A percentile compares a stretch with the other conserved stretches of the same genome.
phyloP scores from a whole-genome alignment of 2,888 invertebrate genomes.

The Calliphora vomitoria region DNA sequence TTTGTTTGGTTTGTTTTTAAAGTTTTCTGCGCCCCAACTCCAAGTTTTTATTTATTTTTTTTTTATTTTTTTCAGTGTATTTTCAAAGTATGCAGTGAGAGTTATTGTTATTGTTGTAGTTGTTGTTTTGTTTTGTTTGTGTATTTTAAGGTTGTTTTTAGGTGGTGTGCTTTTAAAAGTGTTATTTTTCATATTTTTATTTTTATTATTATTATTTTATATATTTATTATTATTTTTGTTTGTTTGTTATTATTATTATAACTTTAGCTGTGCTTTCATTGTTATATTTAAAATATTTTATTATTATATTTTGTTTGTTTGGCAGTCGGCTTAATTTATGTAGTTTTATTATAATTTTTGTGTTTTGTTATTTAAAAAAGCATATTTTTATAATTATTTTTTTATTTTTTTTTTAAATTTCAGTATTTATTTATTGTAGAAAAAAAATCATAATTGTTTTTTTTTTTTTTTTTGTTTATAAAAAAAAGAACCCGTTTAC shows the following conservation, averaged over 20 bases:
- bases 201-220: constrained; percentile 40
- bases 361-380: constrained; percentile 74
- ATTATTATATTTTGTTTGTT: constrained; percentile 76
- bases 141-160: constrained; percentile 31
- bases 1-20: constrained; percentile 69
- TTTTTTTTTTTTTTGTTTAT: constrained; percentile 19
- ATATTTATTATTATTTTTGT: not conserved
- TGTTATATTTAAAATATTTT: constrained; percentile 25
- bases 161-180: constrained; percentile 71
- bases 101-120: constrained; percentile 51
- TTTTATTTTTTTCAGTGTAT: constrained; percentile 68
- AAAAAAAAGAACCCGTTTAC: constrained; percentile 68
- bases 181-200: constrained; percentile 17
- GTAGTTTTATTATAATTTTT: constrained; percentile 72
- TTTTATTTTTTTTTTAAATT: constrained; percentile 15
- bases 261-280: constrained; percentile 63
- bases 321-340: constrained; percentile 79
- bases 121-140: constrained; percentile 65
- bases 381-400: constrained; percentile 61
- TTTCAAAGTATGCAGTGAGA: constrained; percentile 53
- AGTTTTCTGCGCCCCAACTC: constrained; percentile 82
- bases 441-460: constrained; percentile 63
- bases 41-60: constrained; percentile 80
- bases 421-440: constrained; percentile 49
- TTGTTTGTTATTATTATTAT: constrained; percentile 56